Percentiles rank a stretch among this genome's conserved stretches.
phyloP scores from a whole-genome alignment of 30 jellyfish, hydroid and myxozoan genomes.

The Cassiopea xamachana region DNA sequence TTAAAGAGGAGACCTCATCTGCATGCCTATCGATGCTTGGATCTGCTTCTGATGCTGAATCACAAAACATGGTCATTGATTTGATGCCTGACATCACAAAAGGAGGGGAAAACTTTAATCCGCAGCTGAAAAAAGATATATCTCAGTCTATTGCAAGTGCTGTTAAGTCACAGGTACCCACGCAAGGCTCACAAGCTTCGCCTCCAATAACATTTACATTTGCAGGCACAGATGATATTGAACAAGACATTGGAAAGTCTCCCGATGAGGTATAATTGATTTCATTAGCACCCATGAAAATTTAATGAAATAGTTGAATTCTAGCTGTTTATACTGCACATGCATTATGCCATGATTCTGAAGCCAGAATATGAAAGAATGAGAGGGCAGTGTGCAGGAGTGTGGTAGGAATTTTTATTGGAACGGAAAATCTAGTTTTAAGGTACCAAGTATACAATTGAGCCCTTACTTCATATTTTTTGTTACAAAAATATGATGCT shows the following conservation, averaged over 20 bases:
- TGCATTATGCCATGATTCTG: too few relatives aligned
- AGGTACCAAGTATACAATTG: too few relatives aligned
- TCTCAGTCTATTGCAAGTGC: constrained; percentile 31
- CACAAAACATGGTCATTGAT: constrained; percentile 50
- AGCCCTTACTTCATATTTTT: too few relatives aligned
- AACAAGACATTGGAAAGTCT: constrained; percentile 51
- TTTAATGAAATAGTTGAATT: too few relatives aligned
- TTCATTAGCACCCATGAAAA: too few relatives aligned
- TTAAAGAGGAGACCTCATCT: constrained; percentile 65
- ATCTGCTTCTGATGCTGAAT: constrained; percentile 51
- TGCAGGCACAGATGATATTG: constrained; percentile 33
- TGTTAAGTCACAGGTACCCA: constrained; percentile 24
- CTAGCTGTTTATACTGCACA: too few relatives aligned
- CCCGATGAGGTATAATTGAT: constrained; percentile 65
- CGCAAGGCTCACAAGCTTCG: background rate
- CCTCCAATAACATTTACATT: background rate
- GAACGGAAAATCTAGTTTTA: too few relatives aligned
- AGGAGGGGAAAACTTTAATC: constrained; percentile 57
- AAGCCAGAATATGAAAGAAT: too few relatives aligned
- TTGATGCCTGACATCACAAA: constrained; percentile 70
- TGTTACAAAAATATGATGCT: too few relatives aligned
- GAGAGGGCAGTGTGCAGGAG: too few relatives aligned
- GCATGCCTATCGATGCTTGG: constrained; percentile 46
- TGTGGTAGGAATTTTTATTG: too few relatives aligned
- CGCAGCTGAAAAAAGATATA: constrained; percentile 31